These are phyloP conservation scores for Ahaetulla prasina DNA, from an alignment of 2,113 vertebrate species.

Conservation along the genomic window DNA sequence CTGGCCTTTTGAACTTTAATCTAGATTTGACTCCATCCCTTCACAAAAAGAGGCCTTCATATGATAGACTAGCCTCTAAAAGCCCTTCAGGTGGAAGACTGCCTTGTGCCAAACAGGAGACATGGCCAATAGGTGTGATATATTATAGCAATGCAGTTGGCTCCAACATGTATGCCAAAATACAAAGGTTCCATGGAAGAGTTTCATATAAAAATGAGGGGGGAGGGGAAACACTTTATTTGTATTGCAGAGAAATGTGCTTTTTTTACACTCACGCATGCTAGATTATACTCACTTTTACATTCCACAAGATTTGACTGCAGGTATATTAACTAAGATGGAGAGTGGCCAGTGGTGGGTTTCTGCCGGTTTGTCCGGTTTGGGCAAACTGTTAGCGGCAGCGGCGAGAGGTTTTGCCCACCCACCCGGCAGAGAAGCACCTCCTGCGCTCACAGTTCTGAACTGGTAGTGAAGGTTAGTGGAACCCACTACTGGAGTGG, in stretches of 20 bases:
- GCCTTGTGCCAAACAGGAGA: neutral
- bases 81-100: neutral
- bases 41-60: neutral
- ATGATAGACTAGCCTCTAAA: too few relatives aligned
- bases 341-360: neutral
- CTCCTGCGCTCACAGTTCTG: too few relatives aligned
- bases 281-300: accelerated
- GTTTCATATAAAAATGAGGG: neutral
- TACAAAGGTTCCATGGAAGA: neutral
- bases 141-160: neutral
- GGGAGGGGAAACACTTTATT: neutral
- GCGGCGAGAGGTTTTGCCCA: too few relatives aligned
- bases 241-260: neutral
- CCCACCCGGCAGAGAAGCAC: too few relatives aligned
- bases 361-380: too few relatives aligned
- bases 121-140: neutral
- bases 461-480: too few relatives aligned
- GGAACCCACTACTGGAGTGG: too few relatives aligned
- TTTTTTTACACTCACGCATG: neutral
- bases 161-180: neutral
- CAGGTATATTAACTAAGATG: neutral
- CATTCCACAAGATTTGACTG: neutral
- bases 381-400: too few relatives aligned
- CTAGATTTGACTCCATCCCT: neutral
- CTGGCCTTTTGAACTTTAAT: neutral